Base-by-base conservation (phyloP, 2,888 invertebrate species). In the Stratiomys singularior region DNA sequence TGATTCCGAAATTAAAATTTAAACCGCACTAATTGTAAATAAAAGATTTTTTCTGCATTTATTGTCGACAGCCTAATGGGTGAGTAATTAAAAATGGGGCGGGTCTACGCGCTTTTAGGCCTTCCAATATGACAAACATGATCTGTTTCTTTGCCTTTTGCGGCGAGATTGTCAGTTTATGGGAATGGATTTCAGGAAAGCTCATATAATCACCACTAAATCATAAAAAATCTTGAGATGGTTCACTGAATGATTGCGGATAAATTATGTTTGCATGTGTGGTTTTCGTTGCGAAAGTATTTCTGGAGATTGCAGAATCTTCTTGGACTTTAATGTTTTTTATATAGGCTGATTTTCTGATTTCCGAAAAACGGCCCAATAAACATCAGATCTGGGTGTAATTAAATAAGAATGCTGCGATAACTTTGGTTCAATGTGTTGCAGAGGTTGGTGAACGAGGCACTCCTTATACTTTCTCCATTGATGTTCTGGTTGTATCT, bases 151-250 rank as follows among this genome's bases (percentile, higher is more conserved):
- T 4, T 18, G 11, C 4, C 25, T n/a, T 13, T 60, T 60, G 58
- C 23, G 11, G 58, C 58, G 23, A 21, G 58, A 13, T 60, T 60
- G 18, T n/a, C 1, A 64, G 64, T 64, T 64, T 28, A 64, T 64
- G 30, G 30, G 28, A 28, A 25, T 11, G 64, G 30, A 64, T 64
- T 30, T 64, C 30, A 64, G 13, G 30, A 15, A 52, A 64, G 9
- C 60, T n/a, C 52, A 60, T 60, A 23, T 9, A 37, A 37, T 37
- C 9, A 37, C 9, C 37, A 37, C 9, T 3, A 37, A 37, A 37
- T 37, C 37, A 37, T 37, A 37, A 37, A 37, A 37, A 37, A 37
- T 37, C 37, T 37, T 37, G 9, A 37, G 9, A 37, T 37, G 37
- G 37, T 37, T 37, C 37, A 5, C 5, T 37, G 37, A 37, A 37